Conservation (phyloP, 1,140 invertebrate species). For the Drosophila micromelanica region DNA sequence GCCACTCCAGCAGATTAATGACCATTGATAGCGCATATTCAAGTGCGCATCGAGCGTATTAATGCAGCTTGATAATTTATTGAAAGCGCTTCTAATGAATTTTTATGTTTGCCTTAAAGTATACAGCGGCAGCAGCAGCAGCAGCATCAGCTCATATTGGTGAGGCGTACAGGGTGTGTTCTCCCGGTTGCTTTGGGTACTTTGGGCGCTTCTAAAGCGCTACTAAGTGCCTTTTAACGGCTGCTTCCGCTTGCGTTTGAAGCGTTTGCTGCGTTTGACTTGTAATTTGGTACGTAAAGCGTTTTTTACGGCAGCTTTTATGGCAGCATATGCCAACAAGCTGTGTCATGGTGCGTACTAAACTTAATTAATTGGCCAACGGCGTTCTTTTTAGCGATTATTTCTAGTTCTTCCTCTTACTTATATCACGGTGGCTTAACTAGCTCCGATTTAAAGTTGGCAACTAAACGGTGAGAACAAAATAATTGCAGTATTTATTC, state of each 20-base stretch:
- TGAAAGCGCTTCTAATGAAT: constrained; percentile 70
- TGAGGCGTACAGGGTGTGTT: background rate
- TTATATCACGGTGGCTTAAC: background rate
- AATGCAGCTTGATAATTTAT: constrained; percentile 78
- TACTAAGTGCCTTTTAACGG: constrained; percentile 63
- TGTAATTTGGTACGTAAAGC: constrained; percentile 51
- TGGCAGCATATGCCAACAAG: constrained; percentile 64
- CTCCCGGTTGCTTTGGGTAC: constrained; percentile 6
- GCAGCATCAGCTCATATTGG: background rate
- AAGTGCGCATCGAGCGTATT: constrained; percentile 66
- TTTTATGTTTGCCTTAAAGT: constrained; percentile 60
- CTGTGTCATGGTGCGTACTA: constrained; percentile 57
- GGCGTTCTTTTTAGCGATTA: constrained; percentile 64
- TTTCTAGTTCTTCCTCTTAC: constrained; percentile 44
- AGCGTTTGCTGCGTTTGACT: constrained; percentile 39
- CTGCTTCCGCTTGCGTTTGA: constrained; percentile 40
- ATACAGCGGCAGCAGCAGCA: constrained; percentile 1
- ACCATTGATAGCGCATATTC: constrained; percentile 73
- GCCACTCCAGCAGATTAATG: constrained; percentile 63
- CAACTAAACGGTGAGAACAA: background rate
- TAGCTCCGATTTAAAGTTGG: background rate
- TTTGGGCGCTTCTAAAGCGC: constrained; percentile 31
- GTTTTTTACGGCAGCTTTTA: constrained; percentile 58
- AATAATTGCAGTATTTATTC: background rate
- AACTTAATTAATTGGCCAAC: constrained; percentile 76